Percentiles rank a stretch among this genome's conserved stretches.
These are phyloP conservation scores for Himantopus leucocephalus DNA, from an alignment of 2,113 vertebrate genomes.

Conservation along the genomic window DNA sequence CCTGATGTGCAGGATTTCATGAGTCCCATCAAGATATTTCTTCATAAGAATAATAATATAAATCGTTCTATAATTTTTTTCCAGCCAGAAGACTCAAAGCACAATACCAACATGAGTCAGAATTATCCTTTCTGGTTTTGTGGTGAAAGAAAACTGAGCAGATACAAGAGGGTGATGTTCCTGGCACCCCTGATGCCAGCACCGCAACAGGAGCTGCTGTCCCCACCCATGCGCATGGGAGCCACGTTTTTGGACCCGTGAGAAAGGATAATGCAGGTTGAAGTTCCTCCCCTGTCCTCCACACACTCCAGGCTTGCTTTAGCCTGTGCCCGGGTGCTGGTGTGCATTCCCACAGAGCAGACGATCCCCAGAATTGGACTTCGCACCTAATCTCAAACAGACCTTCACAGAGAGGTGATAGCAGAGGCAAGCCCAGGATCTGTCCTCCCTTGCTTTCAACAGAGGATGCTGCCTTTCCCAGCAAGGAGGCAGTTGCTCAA, in stretches of 20 bases:
- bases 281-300: not conserved
- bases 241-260: not conserved
- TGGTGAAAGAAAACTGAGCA: not conserved
- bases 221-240: accelerated
- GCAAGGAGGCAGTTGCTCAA: not conserved
- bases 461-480: not conserved
- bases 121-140: not conserved
- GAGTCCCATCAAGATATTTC: not conserved
- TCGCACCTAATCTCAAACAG: not conserved
- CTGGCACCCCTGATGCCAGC: not conserved
- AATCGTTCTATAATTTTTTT: not conserved
- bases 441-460: not conserved
- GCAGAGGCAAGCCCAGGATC: not conserved
- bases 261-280: not conserved
- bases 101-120: not conserved
- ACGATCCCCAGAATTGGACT: not conserved
- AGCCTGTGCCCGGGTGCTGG: not conserved
- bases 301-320: not conserved
- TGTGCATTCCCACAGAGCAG: not conserved
- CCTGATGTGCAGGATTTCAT: not conserved
- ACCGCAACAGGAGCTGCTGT: not conserved
- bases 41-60: not conserved
- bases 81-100: not conserved
- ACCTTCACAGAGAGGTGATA: not conserved
- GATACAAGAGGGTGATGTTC: not conserved